Percentiles rank a stretch among this genome's conserved stretches.
Conservation (phyloP, 1,140 invertebrate genomes). For the Armadillidium nasatum region DNA sequence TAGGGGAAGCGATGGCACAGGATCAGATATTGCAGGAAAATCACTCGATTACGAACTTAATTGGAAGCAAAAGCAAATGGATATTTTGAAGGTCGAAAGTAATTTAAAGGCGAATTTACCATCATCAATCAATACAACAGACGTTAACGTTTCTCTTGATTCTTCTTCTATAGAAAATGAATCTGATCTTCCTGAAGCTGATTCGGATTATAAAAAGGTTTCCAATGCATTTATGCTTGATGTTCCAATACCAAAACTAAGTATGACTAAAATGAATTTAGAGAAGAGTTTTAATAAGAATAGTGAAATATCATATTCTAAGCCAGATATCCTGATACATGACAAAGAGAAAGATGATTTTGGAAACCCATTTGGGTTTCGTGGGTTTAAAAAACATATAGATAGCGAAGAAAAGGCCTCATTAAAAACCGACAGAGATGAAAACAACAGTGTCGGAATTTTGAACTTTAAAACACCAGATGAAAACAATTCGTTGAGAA, state of each 20-base stretch:
- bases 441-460: neutral
- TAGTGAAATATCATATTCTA: neutral
- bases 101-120: neutral
- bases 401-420: constrained; percentile 13
- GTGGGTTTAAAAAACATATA: constrained; percentile 37
- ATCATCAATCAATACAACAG: neutral
- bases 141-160: constrained; percentile 4
- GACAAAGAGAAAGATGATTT: constrained; percentile 28
- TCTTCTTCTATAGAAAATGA: constrained; percentile 18
- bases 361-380: constrained; percentile 35
- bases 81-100: neutral
- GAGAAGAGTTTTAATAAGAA: neutral
- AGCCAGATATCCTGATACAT: neutral
- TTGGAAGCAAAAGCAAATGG: neutral
- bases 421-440: neutral
- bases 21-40: neutral
- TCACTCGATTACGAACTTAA: neutral
- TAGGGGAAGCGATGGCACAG: neutral
- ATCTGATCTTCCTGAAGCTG: constrained; percentile 34
- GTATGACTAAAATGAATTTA: constrained; percentile 30
- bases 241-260: constrained; percentile 5
- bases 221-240: neutral
- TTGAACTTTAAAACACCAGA: constrained; percentile 16
- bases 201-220: constrained; percentile 32
- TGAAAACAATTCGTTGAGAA: constrained; percentile 16